phyloP scores from a whole-genome alignment of 2,113 vertebrate species.

The Apeltes quadracus region DNA sequence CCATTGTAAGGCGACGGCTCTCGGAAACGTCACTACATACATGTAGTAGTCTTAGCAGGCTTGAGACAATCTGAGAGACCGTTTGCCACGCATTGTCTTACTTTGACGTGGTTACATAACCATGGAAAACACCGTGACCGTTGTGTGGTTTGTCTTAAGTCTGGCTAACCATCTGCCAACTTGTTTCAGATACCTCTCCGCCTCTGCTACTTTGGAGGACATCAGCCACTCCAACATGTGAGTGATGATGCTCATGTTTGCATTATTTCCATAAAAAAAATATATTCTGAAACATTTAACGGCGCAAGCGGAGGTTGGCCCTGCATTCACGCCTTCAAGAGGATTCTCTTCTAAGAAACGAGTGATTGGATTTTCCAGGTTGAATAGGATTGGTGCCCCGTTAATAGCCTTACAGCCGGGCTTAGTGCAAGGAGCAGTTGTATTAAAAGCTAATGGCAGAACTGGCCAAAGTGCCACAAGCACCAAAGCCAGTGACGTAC shows the following conservation, averaged over 20 bases:
- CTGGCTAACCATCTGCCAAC: slow-evolving; percentile 19
- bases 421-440: slow-evolving; percentile 53
- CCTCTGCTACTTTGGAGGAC: slow-evolving; percentile 87
- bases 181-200: slow-evolving; percentile 84
- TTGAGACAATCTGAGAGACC: slow-evolving; percentile 9
- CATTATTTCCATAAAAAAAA: not conserved
- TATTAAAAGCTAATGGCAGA: slow-evolving; percentile 35
- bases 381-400: slow-evolving; percentile 64
- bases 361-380: slow-evolving; percentile 73
- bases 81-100: slow-evolving; percentile 13
- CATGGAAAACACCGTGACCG: slow-evolving; percentile 14
- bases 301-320: not conserved
- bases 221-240: slow-evolving; percentile 84
- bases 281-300: not conserved
- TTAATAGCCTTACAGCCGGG: slow-evolving; percentile 70
- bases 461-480: slow-evolving; percentile 20
- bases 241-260: slow-evolving; percentile 61
- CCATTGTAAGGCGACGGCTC: not conserved
- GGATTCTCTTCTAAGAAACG: slow-evolving; percentile 44
- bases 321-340: slow-evolving; percentile 30
- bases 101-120: slow-evolving; percentile 55
- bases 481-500: slow-evolving; percentile 11
- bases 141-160: slow-evolving; percentile 10
- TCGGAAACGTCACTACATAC: not conserved
- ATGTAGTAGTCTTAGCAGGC: not conserved